Evolutionary conservation across 37 sponge, comb jelly and placozoan species (phyloP), one percentile per base, ranked within the genome.

Genomic region (Eunapius fragilis): DNA sequence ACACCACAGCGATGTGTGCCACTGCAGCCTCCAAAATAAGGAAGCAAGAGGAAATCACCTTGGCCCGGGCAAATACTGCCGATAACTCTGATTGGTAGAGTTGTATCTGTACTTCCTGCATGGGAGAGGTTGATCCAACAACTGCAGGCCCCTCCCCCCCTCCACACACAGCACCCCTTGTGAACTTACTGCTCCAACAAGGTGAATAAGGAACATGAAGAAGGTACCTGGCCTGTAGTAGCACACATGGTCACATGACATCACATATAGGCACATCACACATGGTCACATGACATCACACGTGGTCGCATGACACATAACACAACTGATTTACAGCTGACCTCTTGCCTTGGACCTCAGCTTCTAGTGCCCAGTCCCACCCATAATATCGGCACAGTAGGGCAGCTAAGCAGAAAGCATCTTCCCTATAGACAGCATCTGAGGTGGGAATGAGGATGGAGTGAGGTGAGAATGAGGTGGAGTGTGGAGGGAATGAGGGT

Each of bases 1-100:
- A 47, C 25, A 74, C 71, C 25, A 37, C 28, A 30, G 87, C 79
- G 17, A 82, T 25, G 35, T 75, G 83, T 25, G 83, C 75, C 23
- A 89, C 72, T 13, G 77, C 28, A 4, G 37, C n/a, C 83, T 93
- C 93, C 48, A 93, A 37, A 27, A 89, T 35, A 30, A 82, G 22
- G 58, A 89, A 93, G 37, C 90, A 89, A 27, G 77, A 82, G 67
- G 80, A 85, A 23, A 93, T 86, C 28, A 88, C 74, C 32, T 72
- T 35, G 23, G 86, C 72, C 30, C 49, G 70, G 17, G 83, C 38
- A 1, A 69, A 25, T 0, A 92, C 75, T 12, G n/a, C 72, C 10
- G 45, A 25, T 17, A 82, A 45, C 80, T 70, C 74, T 34, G 25
- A 34, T 34, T 74, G 80, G 28, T 82, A 77, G 23, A 82, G 35